Evolutionary conservation across 1,140 invertebrate genomes (phyloP).

Genomic region (Drosophila mojavensis): DNA sequence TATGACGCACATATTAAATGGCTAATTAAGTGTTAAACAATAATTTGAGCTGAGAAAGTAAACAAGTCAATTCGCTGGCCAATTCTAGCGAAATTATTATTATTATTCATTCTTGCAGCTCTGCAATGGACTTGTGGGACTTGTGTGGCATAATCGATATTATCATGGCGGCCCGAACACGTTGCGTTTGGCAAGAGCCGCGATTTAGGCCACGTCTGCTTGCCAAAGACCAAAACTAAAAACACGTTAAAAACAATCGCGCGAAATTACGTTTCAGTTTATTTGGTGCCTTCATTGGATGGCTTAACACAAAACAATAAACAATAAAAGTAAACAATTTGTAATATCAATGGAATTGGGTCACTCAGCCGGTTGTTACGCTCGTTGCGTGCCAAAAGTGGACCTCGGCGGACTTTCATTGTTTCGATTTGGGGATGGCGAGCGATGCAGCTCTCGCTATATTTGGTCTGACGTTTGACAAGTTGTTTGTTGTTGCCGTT

Average conservation of each 20-base stretch:
- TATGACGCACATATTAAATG: constrained; percentile 65
- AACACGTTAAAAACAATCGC: constrained; percentile 30
- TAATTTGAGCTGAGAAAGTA: constrained; percentile 37
- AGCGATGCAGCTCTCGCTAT: constrained; percentile 1
- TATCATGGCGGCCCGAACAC: constrained; percentile 15
- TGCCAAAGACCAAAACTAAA: constrained; percentile 32
- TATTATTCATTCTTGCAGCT: not conserved
- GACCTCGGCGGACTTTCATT: constrained; percentile 59
- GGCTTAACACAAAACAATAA: constrained; percentile 38
- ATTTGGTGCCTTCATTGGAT: constrained; percentile 16
- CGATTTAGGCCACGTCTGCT: not conserved
- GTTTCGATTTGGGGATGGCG: constrained; percentile 60
- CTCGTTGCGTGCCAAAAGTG: constrained; percentile 63
- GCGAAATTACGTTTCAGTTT: constrained; percentile 24
- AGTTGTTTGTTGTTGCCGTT: constrained; percentile 48
- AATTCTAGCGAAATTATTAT: constrained; percentile 6
- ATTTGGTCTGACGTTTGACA: constrained; percentile 67
- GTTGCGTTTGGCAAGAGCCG: constrained; percentile 45
- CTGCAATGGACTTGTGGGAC: not conserved
- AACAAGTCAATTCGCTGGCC: constrained; percentile 38
- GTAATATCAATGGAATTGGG: constrained; percentile 68
- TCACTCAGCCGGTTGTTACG: constrained; percentile 67
- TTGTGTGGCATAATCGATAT: not conserved
- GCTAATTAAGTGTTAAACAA: constrained; percentile 48
- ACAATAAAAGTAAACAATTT: constrained; percentile 59